A percentile compares a stretch with the other conserved stretches of the same genome.
These are phyloP conservation scores for Bombylius major DNA, from an alignment of 2,888 invertebrate genomes.

Conservation along the genomic window DNA sequence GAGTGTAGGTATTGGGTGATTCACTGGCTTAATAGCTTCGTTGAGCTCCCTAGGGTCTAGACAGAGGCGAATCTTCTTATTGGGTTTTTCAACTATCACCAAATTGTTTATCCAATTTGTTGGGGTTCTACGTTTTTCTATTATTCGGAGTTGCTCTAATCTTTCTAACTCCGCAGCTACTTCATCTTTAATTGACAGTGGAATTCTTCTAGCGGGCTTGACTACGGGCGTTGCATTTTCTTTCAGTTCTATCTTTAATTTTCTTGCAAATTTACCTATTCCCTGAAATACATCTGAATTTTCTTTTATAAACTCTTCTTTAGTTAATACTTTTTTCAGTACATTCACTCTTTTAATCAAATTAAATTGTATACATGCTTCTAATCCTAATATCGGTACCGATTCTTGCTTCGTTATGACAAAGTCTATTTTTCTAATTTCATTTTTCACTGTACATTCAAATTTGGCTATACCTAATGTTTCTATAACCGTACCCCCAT, in stretches of 20 bases:
- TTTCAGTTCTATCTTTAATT: conserved; percentile 6
- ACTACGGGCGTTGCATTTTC: conserved; percentile 5
- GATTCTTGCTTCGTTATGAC: neutral
- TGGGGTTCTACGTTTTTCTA: conserved; percentile 2
- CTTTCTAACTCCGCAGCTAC: conserved; percentile 2
- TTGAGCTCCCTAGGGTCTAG: conserved; percentile 11
- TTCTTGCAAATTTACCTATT: conserved; percentile 3
- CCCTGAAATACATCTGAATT: conserved; percentile 7
- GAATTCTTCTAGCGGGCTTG: conserved; percentile 4
- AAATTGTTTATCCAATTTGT: conserved; percentile 8
- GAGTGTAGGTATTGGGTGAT: conserved; percentile 11
- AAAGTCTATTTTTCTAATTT: neutral
- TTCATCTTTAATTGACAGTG: neutral
- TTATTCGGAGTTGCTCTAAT: conserved; percentile 1
- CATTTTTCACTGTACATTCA: neutral
- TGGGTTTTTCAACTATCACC: too few species aligned
- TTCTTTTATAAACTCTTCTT: conserved; percentile 1
- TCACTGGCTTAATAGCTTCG: conserved; percentile 7
- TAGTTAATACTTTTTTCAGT: neutral
- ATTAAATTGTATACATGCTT: conserved; percentile 4
- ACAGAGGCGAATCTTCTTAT: conserved; percentile 7
- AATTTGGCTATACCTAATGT: neutral
- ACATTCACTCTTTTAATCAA: conserved; percentile 7
- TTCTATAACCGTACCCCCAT: conserved; percentile 4
- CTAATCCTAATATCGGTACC: conserved; percentile 1